Conservation (phyloP, 1,140 invertebrate genomes). For the Danaus melanippus region DNA sequence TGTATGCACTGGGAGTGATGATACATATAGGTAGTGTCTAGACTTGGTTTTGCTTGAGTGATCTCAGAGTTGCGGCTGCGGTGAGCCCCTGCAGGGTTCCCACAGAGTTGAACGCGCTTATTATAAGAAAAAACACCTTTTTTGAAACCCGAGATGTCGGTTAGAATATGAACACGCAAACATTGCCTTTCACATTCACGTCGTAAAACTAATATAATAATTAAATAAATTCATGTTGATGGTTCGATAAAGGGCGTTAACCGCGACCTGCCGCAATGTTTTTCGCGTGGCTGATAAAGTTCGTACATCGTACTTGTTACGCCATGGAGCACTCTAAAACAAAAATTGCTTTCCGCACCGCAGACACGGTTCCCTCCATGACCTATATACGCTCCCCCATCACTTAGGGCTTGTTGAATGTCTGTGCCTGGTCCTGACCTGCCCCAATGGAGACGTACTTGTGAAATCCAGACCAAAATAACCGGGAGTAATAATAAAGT, state of each 20-base stretch:
- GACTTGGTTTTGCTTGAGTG: slow-evolving; percentile 60
- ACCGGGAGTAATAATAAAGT: slow-evolving; percentile 37
- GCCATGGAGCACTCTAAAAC: slow-evolving; percentile 29
- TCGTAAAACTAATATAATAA: slow-evolving; percentile 19
- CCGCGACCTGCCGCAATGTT: slow-evolving; percentile 55
- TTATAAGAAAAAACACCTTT: slow-evolving; percentile 35
- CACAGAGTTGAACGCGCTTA: slow-evolving; percentile 45
- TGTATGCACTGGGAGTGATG: slow-evolving; percentile 32
- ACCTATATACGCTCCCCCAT: slow-evolving; percentile 62
- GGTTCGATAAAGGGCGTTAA: slow-evolving; percentile 41
- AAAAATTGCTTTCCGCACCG: slow-evolving; percentile 44
- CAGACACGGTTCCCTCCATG: slow-evolving; percentile 49
- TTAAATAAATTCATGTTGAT: slow-evolving; percentile 27
- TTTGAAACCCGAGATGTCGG: slow-evolving; percentile 30
- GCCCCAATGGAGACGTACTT: slow-evolving; percentile 46
- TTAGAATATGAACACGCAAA: slow-evolving; percentile 32
- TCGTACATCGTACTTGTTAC: slow-evolving; percentile 29
- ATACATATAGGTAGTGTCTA: slow-evolving; percentile 49
- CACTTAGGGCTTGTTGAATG: slow-evolving; percentile 62
- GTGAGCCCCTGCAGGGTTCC: slow-evolving; percentile 56
- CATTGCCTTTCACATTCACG: slow-evolving; percentile 15
- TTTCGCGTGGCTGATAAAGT: slow-evolving; percentile 47
- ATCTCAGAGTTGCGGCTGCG: slow-evolving; percentile 41
- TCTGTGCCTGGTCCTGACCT: slow-evolving; percentile 60
- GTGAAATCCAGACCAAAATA: slow-evolving; percentile 52